These are phyloP conservation scores for Mactromeris polynyma DNA, from an alignment of 2,888 invertebrate species.

Conservation along the genomic window DNA sequence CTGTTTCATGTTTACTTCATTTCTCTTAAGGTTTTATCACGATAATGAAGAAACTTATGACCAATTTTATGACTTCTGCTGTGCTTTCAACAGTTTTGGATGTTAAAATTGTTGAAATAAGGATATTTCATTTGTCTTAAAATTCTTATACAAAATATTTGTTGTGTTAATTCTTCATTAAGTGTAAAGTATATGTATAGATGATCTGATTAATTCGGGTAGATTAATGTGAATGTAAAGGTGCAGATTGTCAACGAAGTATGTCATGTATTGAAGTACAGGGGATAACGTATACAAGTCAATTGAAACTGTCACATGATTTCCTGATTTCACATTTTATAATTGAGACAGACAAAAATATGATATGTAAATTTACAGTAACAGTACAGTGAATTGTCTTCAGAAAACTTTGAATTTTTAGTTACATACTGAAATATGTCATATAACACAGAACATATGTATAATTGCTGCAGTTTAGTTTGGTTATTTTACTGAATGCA, in stretches of 20 bases:
- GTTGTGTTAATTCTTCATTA: background rate
- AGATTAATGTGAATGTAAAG: background rate
- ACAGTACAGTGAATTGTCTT: background rate
- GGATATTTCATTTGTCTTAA: background rate
- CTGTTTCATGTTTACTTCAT: background rate
- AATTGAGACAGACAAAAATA: background rate
- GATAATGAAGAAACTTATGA: background rate
- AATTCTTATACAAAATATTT: background rate
- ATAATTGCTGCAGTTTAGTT: no score
- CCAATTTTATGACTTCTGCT: background rate
- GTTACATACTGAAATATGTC: background rate
- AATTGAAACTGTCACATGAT: conserved; percentile 1
- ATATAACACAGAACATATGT: no score
- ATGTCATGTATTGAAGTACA: background rate
- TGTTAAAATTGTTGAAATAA: background rate
- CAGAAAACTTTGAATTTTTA: background rate
- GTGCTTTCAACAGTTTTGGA: background rate
- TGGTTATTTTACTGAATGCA: no score
- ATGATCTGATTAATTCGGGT: background rate
- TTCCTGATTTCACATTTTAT: background rate
- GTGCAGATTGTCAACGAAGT: background rate
- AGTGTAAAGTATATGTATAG: background rate
- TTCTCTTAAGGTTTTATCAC: background rate
- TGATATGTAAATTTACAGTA: background rate
- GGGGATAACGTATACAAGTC: background rate